A percentile compares a stretch with the other conserved stretches of the same genome.
These are phyloP conservation scores for Coracopsis vasa DNA, from an alignment of 2,113 vertebrate genomes.

Conservation along the genomic window DNA sequence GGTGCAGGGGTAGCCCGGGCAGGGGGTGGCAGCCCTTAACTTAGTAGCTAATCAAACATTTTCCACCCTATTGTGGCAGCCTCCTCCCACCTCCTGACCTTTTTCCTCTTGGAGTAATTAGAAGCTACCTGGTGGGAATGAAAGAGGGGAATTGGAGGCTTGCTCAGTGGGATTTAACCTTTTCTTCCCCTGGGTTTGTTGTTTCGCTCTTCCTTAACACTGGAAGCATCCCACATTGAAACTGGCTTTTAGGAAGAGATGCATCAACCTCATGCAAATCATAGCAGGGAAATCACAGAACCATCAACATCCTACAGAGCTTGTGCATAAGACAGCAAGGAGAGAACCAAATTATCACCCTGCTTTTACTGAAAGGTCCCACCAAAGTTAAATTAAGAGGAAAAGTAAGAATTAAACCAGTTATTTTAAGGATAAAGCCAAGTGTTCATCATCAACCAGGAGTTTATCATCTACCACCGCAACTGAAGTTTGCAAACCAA, in stretches of 20 bases:
- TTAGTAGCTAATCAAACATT: constrained; percentile 18
- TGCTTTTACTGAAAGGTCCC: background rate
- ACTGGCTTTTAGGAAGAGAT: background rate
- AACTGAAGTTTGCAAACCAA: background rate
- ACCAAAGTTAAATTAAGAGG: background rate
- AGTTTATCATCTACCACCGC: background rate
- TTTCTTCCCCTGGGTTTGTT: background rate
- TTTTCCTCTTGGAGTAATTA: constrained; percentile 14
- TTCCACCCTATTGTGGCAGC: background rate
- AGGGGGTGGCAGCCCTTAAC: background rate
- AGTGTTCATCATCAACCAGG: background rate
- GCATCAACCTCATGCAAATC: background rate
- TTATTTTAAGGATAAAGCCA: background rate
- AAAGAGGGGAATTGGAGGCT: background rate
- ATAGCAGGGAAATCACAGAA: background rate
- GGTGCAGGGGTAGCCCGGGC: background rate
- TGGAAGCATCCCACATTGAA: background rate
- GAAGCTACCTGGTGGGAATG: constrained; percentile 4
- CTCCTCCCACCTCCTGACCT: constrained; percentile 6
- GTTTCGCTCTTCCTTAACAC: background rate
- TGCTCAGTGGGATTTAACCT: background rate
- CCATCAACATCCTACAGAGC: background rate
- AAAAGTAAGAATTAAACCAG: background rate
- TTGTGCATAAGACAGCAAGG: rapidly evolving
- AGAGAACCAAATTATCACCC: rapidly evolving